Evolutionary conservation across 1,140 invertebrate genomes (phyloP).

Genomic region (Brachionus sp.): DNA sequence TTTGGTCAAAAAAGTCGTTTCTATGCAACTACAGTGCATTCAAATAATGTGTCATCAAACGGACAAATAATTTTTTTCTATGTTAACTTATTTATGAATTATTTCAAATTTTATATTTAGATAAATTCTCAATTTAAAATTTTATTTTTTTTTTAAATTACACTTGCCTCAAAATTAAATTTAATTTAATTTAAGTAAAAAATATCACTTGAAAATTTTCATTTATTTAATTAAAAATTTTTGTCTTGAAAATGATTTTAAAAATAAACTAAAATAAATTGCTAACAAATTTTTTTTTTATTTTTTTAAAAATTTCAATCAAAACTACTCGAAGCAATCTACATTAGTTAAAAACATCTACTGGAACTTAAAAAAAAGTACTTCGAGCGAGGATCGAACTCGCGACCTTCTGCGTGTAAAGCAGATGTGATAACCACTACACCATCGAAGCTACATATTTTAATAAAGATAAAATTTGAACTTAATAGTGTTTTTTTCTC

Average conservation of each 20-base stretch:
- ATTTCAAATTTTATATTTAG: background rate
- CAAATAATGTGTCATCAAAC: background rate
- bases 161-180: background rate
- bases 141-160: no score
- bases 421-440: slow-evolving; percentile 49
- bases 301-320: no score
- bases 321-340: no score
- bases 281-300: no score
- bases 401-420: slow-evolving; percentile 49
- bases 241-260: no score
- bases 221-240: no score
- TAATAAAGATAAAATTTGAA: background rate
- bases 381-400: slow-evolving; percentile 48
- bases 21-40: slow-evolving; percentile 10
- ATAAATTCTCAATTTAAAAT: background rate
- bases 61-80: background rate
- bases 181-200: no score
- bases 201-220: no score
- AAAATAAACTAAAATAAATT: no score
- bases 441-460: background rate
- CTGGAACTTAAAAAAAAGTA: slow-evolving; percentile 2
- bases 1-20: background rate
- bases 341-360: no score
- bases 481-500: background rate
- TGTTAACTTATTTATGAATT: background rate